These are phyloP conservation scores for Molorchus minor DNA, from an alignment of 2,888 invertebrate species.

Conservation along the genomic window DNA sequence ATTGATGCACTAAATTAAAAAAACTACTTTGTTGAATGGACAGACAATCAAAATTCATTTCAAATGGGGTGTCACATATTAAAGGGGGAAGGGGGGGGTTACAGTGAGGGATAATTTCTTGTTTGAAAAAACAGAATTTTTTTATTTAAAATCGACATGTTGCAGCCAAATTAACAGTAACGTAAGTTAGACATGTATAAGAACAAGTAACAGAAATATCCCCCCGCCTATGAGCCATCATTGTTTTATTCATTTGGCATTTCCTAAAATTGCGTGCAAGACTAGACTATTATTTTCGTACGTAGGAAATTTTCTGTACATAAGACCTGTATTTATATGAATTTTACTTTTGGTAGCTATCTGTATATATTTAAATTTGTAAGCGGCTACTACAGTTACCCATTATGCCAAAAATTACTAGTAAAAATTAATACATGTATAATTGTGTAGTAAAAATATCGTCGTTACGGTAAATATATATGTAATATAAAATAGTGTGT, in stretches of 20 bases:
- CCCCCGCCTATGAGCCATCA: too few species aligned
- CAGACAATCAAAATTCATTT: too few species aligned
- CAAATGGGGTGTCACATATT: too few species aligned
- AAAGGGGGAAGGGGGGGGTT: too few species aligned
- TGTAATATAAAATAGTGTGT: slow-evolving; percentile 42
- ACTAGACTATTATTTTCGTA: slow-evolving; percentile 18
- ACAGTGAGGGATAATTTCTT: too few species aligned
- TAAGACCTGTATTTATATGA: slow-evolving; percentile 34
- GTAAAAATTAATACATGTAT: slow-evolving; percentile 55
- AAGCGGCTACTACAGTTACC: slow-evolving; percentile 56
- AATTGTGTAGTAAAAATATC: slow-evolving; percentile 61
- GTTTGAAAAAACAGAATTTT: too few species aligned
- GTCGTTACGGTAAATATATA: slow-evolving; percentile 62
- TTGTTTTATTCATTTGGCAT: slow-evolving; percentile 16
- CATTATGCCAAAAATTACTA: slow-evolving; percentile 55
- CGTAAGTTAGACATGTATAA: too few species aligned
- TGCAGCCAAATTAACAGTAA: too few species aligned
- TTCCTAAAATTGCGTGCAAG: slow-evolving; percentile 21
- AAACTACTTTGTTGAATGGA: too few species aligned
- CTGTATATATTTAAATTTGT: slow-evolving; percentile 52
- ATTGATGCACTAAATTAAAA: too few species aligned
- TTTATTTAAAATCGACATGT: too few species aligned
- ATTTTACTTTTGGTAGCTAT: slow-evolving; percentile 46
- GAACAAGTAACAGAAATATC: too few species aligned
- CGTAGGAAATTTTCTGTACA: slow-evolving; percentile 18